Evolutionary conservation across 2,797 vertebrate species (phyloP).

Genomic region (Sebastes hubbsi): DNA sequence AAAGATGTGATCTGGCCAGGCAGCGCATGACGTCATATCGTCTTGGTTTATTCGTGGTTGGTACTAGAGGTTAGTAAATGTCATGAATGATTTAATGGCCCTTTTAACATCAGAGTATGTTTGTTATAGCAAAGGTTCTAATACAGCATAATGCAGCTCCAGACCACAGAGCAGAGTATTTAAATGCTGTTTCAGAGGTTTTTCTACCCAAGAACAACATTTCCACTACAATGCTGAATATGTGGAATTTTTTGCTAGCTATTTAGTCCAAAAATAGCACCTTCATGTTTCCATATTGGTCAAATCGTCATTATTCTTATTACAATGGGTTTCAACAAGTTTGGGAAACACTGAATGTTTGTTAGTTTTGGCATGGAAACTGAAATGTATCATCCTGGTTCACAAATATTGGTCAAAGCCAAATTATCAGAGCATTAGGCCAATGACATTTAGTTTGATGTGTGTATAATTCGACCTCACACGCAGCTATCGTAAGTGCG

Average conservation of each 20-base stretch:
- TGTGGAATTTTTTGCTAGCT: neutral
- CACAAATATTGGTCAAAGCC: conserved; percentile 15
- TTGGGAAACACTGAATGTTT: neutral
- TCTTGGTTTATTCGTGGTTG: neutral
- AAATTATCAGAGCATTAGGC: neutral
- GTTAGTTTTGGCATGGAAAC: neutral
- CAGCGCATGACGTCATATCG: neutral
- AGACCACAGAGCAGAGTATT: neutral
- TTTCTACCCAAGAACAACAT: conserved; percentile 12
- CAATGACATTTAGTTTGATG: conserved; percentile 29
- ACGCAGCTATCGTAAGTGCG: conserved; percentile 23
- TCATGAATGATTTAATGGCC: conserved; percentile 2
- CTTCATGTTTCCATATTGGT: neutral
- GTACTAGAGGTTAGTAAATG: neutral
- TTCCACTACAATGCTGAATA: neutral
- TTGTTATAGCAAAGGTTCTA: neutral
- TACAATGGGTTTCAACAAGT: neutral
- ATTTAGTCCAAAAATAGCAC: conserved; percentile 3
- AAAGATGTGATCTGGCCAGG: neutral
- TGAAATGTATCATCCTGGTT: conserved; percentile 7
- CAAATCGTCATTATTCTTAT: conserved; percentile 5
- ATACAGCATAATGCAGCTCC: neutral
- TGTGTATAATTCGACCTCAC: conserved; percentile 39
- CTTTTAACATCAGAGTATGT: neutral
- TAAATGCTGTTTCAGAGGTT: neutral